Evolutionary conservation across 2,888 invertebrate genomes (phyloP), one percentile per base, ranked within the genome.

Genomic region (Brachyptera risi): DNA sequence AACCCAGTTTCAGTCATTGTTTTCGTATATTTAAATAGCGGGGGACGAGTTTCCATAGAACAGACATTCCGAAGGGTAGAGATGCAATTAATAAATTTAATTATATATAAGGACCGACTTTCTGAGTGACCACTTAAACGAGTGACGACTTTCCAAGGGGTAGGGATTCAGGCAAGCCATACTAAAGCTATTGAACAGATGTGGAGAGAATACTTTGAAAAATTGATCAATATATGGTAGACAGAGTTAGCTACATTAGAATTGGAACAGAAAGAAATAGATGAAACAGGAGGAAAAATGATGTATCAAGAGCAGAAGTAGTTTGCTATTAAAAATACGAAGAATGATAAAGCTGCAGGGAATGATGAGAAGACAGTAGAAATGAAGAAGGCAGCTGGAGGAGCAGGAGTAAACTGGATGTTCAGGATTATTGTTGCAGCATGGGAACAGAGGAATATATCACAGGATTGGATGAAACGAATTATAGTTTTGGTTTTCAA

Each of bases 161-260:
- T n/a, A n/a, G n/a, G n/a, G n/a, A n/a, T n/a, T n/a, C n/a, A n/a
- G n/a, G n/a, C n/a, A n/a, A n/a, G n/a, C n/a, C n/a, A n/a, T n/a
- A n/a, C n/a, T n/a, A n/a, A n/a, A n/a, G n/a, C n/a, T 4, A 7
- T 40, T n/a, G 15, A n/a, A n/a, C 3, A 4, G 9, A 40, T 40
- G 40, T 40, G 40, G 40, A 40, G n/a, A 40, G 40, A 40, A n/a
- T 40, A 40, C n/a, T 40, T 40, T 40, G 15, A 40, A n/a, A 4
- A 9, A n/a, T 15, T 40, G n/a, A 11, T 40, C 3, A 40, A 40
- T 40, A 15, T 15, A 7, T n/a, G 31, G 11, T 7, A 11, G 11
- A 31, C 5, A 11, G 31, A 31, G 7, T 5, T 7, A 31, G 31
- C 11, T 31, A 11, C 5, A 31, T 7, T 7, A 31, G 31, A 11